Percentiles rank a stretch among this genome's conserved stretches.
Evolutionary conservation across 1,140 invertebrate species (phyloP).

Genomic region (Orchestia grillus): DNA sequence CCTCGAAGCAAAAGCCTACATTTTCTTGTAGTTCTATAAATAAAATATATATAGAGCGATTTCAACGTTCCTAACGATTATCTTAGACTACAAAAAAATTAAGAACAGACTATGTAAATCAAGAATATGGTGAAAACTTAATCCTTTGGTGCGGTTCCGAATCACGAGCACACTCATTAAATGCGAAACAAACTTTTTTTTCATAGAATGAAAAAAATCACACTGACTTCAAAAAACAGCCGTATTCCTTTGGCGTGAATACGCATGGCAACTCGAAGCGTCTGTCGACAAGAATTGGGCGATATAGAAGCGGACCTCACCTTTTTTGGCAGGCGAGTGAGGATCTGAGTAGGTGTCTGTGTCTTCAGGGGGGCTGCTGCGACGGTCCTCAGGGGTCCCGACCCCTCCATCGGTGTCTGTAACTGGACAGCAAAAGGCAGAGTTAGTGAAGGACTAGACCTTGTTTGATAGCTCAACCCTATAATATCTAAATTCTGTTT

Average conservation of each 20-base stretch:
- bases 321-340: conserved; percentile 33
- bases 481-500: too few relatives aligned
- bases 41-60: neutral
- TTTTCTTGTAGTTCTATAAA: neutral
- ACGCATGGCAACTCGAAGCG: neutral
- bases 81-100: neutral
- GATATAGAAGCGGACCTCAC: neutral
- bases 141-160: neutral
- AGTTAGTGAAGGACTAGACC: neutral
- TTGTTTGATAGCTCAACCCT: too few relatives aligned
- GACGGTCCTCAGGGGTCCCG: neutral
- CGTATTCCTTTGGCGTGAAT: neutral
- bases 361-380: conserved; percentile 15
- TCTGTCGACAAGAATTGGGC: neutral
- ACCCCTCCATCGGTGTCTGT: neutral
- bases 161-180: neutral
- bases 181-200: neutral
- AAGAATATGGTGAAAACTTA: neutral
- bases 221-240: neutral
- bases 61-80: neutral
- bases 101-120: neutral
- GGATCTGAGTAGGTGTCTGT: conserved; percentile 16
- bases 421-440: neutral
- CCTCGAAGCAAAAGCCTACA: neutral
- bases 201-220: neutral